Evolutionary conservation across 2,797 vertebrate genomes (phyloP), one percentile per base, ranked within the genome.

Genomic region (Pangasius mekongensis): DNA sequence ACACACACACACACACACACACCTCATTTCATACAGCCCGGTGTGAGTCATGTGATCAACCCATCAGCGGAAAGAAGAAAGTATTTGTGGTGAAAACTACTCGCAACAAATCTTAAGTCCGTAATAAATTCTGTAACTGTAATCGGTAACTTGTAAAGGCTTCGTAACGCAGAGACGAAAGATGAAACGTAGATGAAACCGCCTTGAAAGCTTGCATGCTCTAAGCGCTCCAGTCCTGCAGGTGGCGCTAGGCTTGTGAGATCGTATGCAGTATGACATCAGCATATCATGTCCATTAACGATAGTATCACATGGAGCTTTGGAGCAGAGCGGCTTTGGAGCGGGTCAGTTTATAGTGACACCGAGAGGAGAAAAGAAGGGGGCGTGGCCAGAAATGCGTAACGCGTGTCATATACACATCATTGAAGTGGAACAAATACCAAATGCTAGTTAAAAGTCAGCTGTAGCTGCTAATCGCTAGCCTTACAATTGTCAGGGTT

Each of bases 1-100:
- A 33, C 73, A 16, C 74, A 30, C 77, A 78, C 76, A 30, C 77
- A 78, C 76, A 30, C 77, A 78, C 76, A 30, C 74, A 30, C 77
- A 78, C 76, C 5, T 5, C 27, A 30, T 22, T 78, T 54, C 27
- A 18, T 33, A 54, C 27, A 20, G 74, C 14, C 16, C 20, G 74
- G 14, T 77, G 74, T 33, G 10, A 18, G 76, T 18, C 47, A 77
- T 54, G 27, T 73, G 69, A 43, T 22, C 49, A 30, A 52, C 5
- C 2, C 0, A 2, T 49, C 7, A 10, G 2, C 1, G 3, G 39
- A 10, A 24, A 43, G 22, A 20, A 14, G 14, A 33, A 36, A 6
- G 6, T 0, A 1, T 6, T 13, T 76, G 24, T 73, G 36, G 20
- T 43, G 5, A 47, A 39, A 74, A 74, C 39, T 47, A 43, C 1